phyloP scores from a whole-genome alignment of 1,140 invertebrate genomes.

The Neodiprion pinetum region DNA sequence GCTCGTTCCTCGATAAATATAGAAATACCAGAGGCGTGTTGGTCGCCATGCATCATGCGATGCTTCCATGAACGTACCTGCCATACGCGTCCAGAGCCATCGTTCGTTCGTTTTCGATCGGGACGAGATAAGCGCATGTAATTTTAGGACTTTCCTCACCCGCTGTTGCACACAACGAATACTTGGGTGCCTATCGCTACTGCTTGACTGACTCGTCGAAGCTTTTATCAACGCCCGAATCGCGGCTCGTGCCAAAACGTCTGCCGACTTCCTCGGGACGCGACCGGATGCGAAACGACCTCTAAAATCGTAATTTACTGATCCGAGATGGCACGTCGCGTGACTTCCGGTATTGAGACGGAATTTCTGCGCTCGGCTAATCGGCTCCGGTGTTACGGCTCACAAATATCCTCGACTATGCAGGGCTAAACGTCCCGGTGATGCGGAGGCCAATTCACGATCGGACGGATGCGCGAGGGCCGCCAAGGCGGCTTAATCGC shows the following conservation, averaged over 20 bases:
- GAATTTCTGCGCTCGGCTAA: too few relatives aligned
- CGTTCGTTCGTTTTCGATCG: slow-evolving; percentile 27
- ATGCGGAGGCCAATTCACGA: too few relatives aligned
- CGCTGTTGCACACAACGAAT: slow-evolving; percentile 35
- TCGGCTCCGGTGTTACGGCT: too few relatives aligned
- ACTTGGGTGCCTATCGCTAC: neutral
- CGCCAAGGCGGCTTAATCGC: too few relatives aligned
- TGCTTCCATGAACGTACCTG: slow-evolving; percentile 3
- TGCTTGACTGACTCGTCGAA: neutral
- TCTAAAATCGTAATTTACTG: neutral
- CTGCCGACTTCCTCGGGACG: neutral
- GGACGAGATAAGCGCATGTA: slow-evolving; percentile 38
- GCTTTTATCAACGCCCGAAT: neutral
- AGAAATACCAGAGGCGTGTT: slow-evolving; percentile 42
- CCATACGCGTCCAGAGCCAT: too few relatives aligned
- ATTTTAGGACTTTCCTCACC: slow-evolving; percentile 49
- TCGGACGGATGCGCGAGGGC: too few relatives aligned
- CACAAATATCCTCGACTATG: too few relatives aligned
- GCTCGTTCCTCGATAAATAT: slow-evolving; percentile 35
- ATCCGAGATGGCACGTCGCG: neutral
- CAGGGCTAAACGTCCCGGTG: too few relatives aligned
- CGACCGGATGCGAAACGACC: neutral
- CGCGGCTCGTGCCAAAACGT: slow-evolving; percentile 2
- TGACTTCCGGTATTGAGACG: neutral
- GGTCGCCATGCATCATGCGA: neutral